A percentile compares a stretch with the other conserved stretches of the same genome.
Conservation (phyloP, 1,140 invertebrate species). For the Drosophila aff. region DNA sequence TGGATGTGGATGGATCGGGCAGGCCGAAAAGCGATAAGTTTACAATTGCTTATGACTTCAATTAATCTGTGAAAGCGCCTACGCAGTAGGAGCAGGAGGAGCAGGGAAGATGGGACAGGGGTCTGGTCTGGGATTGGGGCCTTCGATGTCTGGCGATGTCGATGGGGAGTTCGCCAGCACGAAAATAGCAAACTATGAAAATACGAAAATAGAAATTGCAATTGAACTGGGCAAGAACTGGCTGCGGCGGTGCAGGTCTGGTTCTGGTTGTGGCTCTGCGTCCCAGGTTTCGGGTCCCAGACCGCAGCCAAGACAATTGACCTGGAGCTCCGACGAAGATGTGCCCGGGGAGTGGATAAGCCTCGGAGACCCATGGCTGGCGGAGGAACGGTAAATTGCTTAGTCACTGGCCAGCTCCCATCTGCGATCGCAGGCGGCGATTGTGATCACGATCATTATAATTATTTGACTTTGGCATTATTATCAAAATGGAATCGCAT, state of each 20-base stretch:
- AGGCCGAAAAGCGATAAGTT: slow-evolving; percentile 75
- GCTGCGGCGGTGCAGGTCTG: slow-evolving; percentile 40
- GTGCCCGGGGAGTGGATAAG: slow-evolving; percentile 44
- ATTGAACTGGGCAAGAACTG: slow-evolving; percentile 45
- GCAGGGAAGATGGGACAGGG: neutral
- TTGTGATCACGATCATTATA: slow-evolving; percentile 83
- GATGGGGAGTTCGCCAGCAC: slow-evolving; percentile 40
- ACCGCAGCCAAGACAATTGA: slow-evolving; percentile 77
- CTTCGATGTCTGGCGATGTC: slow-evolving; percentile 24
- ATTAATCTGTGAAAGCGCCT: slow-evolving; percentile 84
- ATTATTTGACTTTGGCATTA: slow-evolving; percentile 80
- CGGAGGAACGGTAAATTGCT: slow-evolving; percentile 79
- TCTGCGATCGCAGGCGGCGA: slow-evolving; percentile 39
- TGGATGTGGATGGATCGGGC: slow-evolving; percentile 45
- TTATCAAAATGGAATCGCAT: slow-evolving; percentile 82
- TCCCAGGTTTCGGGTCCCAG: slow-evolving; percentile 47
- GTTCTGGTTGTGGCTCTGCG: slow-evolving; percentile 31
- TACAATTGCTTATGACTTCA: slow-evolving; percentile 84
- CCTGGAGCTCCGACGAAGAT: slow-evolving; percentile 81
- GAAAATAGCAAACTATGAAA: slow-evolving; percentile 42
- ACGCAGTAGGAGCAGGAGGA: slow-evolving; percentile 48
- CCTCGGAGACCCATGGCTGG: slow-evolving; percentile 58
- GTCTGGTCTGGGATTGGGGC: slow-evolving; percentile 10
- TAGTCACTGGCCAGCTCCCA: slow-evolving; percentile 69
- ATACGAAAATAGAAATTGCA: slow-evolving; percentile 65